Conservation (phyloP, 2,113 vertebrate species). For the Nycticebus coucang region DNA sequence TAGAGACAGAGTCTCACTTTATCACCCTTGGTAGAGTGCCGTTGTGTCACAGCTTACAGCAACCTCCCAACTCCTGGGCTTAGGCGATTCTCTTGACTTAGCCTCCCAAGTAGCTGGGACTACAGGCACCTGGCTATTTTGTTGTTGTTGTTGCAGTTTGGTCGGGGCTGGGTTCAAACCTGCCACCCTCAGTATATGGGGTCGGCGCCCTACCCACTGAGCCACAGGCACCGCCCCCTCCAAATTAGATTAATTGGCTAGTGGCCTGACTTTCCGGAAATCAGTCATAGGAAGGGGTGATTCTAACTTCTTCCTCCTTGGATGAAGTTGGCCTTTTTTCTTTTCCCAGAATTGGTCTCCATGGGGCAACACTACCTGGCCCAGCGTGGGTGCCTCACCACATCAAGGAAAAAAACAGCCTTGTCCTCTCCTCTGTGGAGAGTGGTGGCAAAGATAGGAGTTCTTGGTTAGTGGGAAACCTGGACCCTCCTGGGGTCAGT, state of each 20-base stretch:
- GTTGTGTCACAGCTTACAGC: too few species aligned
- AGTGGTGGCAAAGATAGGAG: not conserved
- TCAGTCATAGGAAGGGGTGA: not conserved
- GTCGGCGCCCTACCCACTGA: too few species aligned
- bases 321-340: not conserved
- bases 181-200: too few species aligned
- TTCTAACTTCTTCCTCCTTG: constrained; percentile 48
- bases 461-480: not conserved
- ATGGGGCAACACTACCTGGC: not conserved
- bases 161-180: too few species aligned
- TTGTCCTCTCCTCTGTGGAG: constrained; percentile 2
- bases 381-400: not conserved
- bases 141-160: too few species aligned
- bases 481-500: not conserved
- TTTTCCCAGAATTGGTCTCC: not conserved
- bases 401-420: constrained; percentile 11
- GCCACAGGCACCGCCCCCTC: not conserved
- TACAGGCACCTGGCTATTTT: too few species aligned
- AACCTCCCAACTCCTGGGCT: too few species aligned
- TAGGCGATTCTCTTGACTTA: too few species aligned
- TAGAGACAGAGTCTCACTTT: too few species aligned
- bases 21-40: too few species aligned
- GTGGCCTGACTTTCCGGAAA: constrained; percentile 27
- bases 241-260: constrained; percentile 65
- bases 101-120: too few species aligned